Evolutionary conservation across 2,797 vertebrate genomes (phyloP).

Genomic region (Anguilla obscura): DNA sequence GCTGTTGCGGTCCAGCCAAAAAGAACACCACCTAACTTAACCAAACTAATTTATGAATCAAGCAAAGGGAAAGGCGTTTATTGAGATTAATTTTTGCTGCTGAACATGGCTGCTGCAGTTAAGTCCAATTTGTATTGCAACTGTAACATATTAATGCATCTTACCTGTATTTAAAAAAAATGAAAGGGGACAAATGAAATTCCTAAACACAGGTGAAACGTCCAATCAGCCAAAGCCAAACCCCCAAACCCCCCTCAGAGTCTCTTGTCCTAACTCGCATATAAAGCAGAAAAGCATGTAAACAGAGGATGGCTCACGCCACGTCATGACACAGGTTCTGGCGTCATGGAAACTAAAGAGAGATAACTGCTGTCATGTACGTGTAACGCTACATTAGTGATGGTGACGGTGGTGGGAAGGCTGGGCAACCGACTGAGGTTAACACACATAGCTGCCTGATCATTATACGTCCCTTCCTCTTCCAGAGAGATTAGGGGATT

Average conservation of each 20-base stretch:
- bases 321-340: not conserved
- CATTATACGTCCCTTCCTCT: slow-evolving; percentile 47
- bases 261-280: not conserved
- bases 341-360: not conserved
- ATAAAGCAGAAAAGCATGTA: not conserved
- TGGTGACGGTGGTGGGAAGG: not conserved
- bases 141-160: slow-evolving; percentile 19
- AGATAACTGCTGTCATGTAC: not conserved
- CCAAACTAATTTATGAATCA: slow-evolving; percentile 5
- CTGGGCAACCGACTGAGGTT: slow-evolving; percentile 28
- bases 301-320: not conserved
- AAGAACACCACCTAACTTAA: no score
- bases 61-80: slow-evolving; percentile 30
- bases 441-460: slow-evolving; percentile 73
- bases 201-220: slow-evolving; percentile 14
- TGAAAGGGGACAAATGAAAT: not conserved
- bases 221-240: not conserved
- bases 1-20: no score
- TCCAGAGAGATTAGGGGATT: slow-evolving; percentile 42
- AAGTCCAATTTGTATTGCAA: slow-evolving; percentile 30
- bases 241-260: not conserved
- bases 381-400: not conserved
- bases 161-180: not conserved
- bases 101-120: slow-evolving; percentile 10
- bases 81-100: slow-evolving; percentile 26